Base-by-base conservation (phyloP, 1,140 invertebrate genomes). In the Drosophila erecta region DNA sequence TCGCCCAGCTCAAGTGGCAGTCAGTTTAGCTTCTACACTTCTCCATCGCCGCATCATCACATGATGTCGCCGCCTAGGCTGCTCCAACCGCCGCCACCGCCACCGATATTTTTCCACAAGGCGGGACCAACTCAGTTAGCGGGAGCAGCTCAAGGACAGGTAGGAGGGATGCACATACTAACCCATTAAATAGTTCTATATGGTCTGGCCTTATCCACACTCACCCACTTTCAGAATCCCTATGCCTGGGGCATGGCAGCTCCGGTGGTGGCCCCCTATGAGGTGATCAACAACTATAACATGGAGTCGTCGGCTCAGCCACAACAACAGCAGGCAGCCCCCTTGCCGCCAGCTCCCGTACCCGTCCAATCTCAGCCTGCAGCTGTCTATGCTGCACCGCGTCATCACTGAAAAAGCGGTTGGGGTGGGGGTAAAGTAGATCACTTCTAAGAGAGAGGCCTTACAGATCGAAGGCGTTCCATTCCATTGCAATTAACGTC, bases 101-200 rank as follows among this genome's bases (percentile, higher is more conserved):
- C 71, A 1, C 70, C 77, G 22, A 58, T 81, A 5, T 85, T 47
- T 43, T 86, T 55, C 64, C 83, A 66, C 47, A 83, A 83, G 37
- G 46, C 53, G 2, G 44, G 33, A 35, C 66, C 47, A 10, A 46
- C 54, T 10, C 38, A 50, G 37, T 8, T 60, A 6, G 12, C 40
- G 5, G 70, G 38, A 22, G 17, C 27, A 30, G 20, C 66, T 20
- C 40, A 27, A 20, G 72, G 72, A 20, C 72, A 76, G 72, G 72
- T 76, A n/a, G 8, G 27, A 44, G 38, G 1, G 5, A 7, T 40
- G 2, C 30, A 30, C 8, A 14, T 12, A 14, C 37, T 38, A 38
- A 38, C 37, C 4, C 14, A 14, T 4, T 38, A 14, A 30, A 30
- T 1, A 10, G 7, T 30, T 3, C 8, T 10, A 30, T 30, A 30